phyloP scores from a whole-genome alignment of 1,140 invertebrate species.

The Polyergus mexicanus region DNA sequence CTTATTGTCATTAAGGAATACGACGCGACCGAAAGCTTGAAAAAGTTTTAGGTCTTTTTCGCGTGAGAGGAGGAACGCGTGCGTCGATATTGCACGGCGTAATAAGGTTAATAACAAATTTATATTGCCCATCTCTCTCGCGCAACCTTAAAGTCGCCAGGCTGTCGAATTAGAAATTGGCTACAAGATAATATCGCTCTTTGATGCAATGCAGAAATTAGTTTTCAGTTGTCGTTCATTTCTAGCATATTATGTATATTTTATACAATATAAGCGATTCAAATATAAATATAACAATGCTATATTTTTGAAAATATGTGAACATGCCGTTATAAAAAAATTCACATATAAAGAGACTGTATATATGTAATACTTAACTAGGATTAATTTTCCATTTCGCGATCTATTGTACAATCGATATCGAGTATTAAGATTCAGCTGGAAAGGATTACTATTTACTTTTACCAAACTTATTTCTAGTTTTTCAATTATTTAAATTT shows the following conservation, averaged over 20 bases:
- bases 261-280: background rate
- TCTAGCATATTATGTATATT: background rate
- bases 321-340: background rate
- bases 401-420: background rate
- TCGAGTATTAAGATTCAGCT: background rate
- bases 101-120: conserved; percentile 46
- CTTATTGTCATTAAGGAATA: conserved; percentile 57
- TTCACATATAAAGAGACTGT: background rate
- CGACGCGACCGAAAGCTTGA: background rate
- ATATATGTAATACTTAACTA: background rate
- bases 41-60: conserved; percentile 22
- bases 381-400: background rate
- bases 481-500: conserved; percentile 6
- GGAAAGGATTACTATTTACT: no score
- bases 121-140: conserved; percentile 7
- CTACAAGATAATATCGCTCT: background rate
- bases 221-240: background rate
- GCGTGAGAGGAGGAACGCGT: conserved; percentile 45
- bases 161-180: background rate
- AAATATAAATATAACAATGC: background rate
- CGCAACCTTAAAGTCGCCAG: conserved; percentile 13
- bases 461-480: background rate
- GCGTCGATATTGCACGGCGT: conserved; percentile 21
- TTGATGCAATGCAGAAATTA: background rate
- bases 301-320: no score